Base-by-base conservation (phyloP, 2,113 vertebrate species). In the Cyanoderma ruficeps region DNA sequence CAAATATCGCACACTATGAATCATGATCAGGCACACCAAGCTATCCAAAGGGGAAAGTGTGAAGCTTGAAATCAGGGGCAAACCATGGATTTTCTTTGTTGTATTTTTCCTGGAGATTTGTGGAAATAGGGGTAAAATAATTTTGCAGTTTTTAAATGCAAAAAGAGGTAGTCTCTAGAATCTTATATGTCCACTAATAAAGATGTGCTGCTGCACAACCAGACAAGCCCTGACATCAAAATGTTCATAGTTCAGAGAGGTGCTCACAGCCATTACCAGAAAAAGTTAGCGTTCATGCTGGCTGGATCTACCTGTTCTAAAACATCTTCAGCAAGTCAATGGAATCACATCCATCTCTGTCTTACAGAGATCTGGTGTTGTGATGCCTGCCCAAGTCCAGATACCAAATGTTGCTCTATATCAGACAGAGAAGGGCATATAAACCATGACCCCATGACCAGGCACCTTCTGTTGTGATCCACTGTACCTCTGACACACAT, bases 401-500 rank as follows among this genome's bases (percentile, higher is more conserved):
- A 10, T 18, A 21, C 8, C 46, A 41, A 68, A 27, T 7, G 2
- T 44, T 71, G 31, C 10, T 41, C 11, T 3, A 3, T 17, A 31
- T 59, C 16, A 76, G 47, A 79, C 6, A 33, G 9, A 56, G 9
- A 17, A 67, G 21, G 16, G 5, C n/a, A 63, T 15, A 0, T 0
- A 79, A 60, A 3, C 31, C 61, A 18, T 15, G 14, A 44, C 21
- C 31, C 33, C 46, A 31, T 16, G 9, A 44, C 16, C 15, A 50
- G 53, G 13, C 23, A 52, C 11, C 2, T 3, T 37, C 57, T 50
- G 8, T 28, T 69, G 30, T 65, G 17, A 82, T 6, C 44, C 35
- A 28, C 3, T 28, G 6, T 59, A 24, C 12, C 18, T 17, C 33
- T 70, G 56, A 57, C 13, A 9, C 8, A 27, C 0, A 0, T 10